Evolutionary conservation across 2,113 vertebrate species (phyloP), one percentile per base, ranked within the genome.

Genomic region (Pseudolaguvia tuberculata): DNA sequence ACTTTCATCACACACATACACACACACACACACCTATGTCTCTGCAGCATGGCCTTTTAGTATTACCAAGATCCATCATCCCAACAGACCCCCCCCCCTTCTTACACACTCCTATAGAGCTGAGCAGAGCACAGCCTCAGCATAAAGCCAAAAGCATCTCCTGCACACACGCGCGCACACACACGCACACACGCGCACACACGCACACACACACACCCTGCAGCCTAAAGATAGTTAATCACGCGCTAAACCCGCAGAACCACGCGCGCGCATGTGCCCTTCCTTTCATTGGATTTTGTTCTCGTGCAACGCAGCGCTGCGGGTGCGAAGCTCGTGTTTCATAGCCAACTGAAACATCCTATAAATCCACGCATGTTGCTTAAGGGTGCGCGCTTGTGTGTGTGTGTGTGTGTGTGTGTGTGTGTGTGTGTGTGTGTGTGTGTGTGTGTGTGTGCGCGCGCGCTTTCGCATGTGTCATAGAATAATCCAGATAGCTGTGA

Each of bases 11-110:
- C 69, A 57, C 51, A 70, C 55, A 50, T 25, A n/a, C n/a, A 72
- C 39, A 67, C 53, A 21, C 62, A 84, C 80, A 77, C 73, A 78
- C 80, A 85, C 84, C 78, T 87, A 84, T 81, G 84, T 80, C 83
- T 84, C 79, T 80, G 84, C 83, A 77, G 67, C 48, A 42, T 55
- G 55, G 70, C 65, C 57, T 73, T 56, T 57, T 70, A 67, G 78
- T 61, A 61, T 55, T 65, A 67, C 56, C 67, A 57, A 45, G 57
- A 70, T 51, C 31, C 78, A 71, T 63, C 66, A 70, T 65, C 72
- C 50, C 39, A 58, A 48, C 72, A 71, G 39, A 58, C 47, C 50
- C 31, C 18, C 31, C 29, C 50, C 57, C 62, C 17, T 14, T 17
- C 78, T 78, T 62, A 77, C 56, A 73, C 48, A 53, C 78, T 73